Percentiles rank a stretch among this genome's conserved stretches.
Conservation (phyloP, 2,888 invertebrate species). For the Scaptomyza parva region DNA sequence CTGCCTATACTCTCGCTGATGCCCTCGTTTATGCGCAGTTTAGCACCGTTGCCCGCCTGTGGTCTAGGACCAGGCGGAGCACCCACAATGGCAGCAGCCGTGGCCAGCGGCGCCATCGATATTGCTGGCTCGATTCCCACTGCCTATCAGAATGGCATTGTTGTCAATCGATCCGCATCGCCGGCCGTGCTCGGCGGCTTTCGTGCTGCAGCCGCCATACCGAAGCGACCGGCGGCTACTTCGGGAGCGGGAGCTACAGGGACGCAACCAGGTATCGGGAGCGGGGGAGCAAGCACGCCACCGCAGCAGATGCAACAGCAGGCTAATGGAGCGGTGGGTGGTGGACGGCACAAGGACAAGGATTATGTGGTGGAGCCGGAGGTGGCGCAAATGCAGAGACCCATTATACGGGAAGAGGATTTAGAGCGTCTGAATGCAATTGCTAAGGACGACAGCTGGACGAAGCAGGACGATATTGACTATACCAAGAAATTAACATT, state of each 20-base stretch:
- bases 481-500: slow-evolving; percentile 97
- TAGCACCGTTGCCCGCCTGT: slow-evolving; percentile 73
- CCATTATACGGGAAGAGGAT: slow-evolving; percentile 97
- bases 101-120: slow-evolving; percentile 50
- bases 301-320: slow-evolving; percentile 53
- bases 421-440: slow-evolving; percentile 96
- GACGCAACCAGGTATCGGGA: slow-evolving; percentile 32
- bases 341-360: slow-evolving; percentile 71
- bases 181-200: slow-evolving; percentile 71
- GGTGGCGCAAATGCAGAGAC: slow-evolving; percentile 89
- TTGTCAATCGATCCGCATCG: slow-evolving; percentile 51
- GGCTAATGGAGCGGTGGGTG: slow-evolving; percentile 55
- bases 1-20: slow-evolving; percentile 90
- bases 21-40: slow-evolving; percentile 89
- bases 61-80: slow-evolving; percentile 49
- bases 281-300: slow-evolving; percentile 57
- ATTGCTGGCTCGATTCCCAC: slow-evolving; percentile 57
- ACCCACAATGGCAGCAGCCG: slow-evolving; percentile 61
- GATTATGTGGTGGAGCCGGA: slow-evolving; percentile 85
- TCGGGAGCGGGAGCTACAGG: slow-evolving; percentile 64
- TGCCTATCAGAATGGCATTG: slow-evolving; percentile 81
- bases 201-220: slow-evolving; percentile 79
- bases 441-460: slow-evolving; percentile 95
- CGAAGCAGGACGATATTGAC: slow-evolving; percentile 96
- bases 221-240: slow-evolving; percentile 80